phyloP scores from a whole-genome alignment of 2,888 invertebrate species.

The Latrodectus elegans region DNA sequence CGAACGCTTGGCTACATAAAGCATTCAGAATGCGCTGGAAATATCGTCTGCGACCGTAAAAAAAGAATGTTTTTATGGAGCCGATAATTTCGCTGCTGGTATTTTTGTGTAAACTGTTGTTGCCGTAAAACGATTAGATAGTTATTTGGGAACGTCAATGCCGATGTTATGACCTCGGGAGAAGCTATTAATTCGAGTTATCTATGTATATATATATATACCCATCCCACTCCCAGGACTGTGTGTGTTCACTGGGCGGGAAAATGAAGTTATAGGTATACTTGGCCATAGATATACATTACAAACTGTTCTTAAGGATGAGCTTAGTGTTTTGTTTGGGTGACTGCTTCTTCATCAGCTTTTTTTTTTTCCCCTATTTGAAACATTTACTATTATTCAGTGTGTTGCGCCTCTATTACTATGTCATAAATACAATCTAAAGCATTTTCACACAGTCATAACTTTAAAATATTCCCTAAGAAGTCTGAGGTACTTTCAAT shows the following conservation, averaged over 20 bases:
- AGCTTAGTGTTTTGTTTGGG: neutral
- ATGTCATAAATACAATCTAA: too few relatives aligned
- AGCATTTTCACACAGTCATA: too few relatives aligned
- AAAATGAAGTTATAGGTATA: constrained; percentile 63
- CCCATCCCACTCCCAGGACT: constrained; percentile 2
- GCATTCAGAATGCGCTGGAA: constrained; percentile 58
- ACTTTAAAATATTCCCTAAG: too few relatives aligned
- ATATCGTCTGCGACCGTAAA: constrained; percentile 63
- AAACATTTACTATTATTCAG: too few relatives aligned
- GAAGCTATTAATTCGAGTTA: constrained; percentile 54
- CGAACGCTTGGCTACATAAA: constrained; percentile 61
- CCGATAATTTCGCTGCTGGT: constrained; percentile 68
- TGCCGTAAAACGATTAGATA: constrained; percentile 69
- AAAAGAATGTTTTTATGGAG: constrained; percentile 65
- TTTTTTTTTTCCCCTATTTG: too few relatives aligned
- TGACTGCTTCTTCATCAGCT: too few relatives aligned
- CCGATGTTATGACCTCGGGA: constrained; percentile 50
- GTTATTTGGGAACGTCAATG: constrained; percentile 59
- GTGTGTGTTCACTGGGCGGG: constrained; percentile 47
- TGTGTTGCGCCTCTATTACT: too few relatives aligned
- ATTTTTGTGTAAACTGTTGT: constrained; percentile 69
- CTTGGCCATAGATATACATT: neutral
- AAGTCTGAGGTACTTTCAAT: too few relatives aligned
- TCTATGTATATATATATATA: constrained; percentile 46
- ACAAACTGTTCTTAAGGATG: neutral